These are phyloP conservation scores for Asteroscopus sphinx DNA, from an alignment of 2,888 invertebrate genomes.

Conservation along the genomic window DNA sequence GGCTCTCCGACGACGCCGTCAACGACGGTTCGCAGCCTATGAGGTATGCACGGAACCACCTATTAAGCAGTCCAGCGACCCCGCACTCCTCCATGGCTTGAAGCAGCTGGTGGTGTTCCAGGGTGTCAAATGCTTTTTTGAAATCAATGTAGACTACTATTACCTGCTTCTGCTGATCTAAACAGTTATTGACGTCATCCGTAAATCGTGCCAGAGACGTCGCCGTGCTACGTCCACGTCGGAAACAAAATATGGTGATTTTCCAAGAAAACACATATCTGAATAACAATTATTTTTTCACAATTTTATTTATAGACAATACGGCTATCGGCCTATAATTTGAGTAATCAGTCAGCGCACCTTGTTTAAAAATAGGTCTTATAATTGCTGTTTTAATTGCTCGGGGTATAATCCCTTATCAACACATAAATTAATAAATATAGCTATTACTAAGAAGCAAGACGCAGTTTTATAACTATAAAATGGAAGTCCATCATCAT, in stretches of 20 bases:
- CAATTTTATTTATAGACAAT: slow-evolving; percentile 7
- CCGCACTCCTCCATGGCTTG: slow-evolving; percentile 24
- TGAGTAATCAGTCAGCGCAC: slow-evolving; percentile 10
- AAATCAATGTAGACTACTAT: slow-evolving; percentile 17
- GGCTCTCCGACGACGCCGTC: slow-evolving; percentile 5
- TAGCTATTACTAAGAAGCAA: slow-evolving; percentile 13
- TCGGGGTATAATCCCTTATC: slow-evolving; percentile 9
- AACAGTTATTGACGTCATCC: slow-evolving; percentile 10
- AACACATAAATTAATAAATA: slow-evolving; percentile 15
- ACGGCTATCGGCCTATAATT: slow-evolving; percentile 20
- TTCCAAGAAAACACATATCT: slow-evolving; percentile 8
- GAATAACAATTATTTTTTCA: slow-evolving; percentile 4
- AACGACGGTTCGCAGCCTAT: neutral
- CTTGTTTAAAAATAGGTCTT: slow-evolving; percentile 12
- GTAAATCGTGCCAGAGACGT: slow-evolving; percentile 11
- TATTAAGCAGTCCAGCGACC: slow-evolving; percentile 12
- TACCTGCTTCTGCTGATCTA: slow-evolving; percentile 6
- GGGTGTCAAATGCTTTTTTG: slow-evolving; percentile 20
- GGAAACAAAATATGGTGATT: slow-evolving; percentile 8
- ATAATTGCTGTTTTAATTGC: slow-evolving; percentile 8
- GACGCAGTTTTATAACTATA: too few species aligned
- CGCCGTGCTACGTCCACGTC: slow-evolving; percentile 13
- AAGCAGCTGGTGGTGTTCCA: slow-evolving; percentile 18
- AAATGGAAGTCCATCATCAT: too few species aligned
- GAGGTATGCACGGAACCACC: slow-evolving; percentile 16